Evolutionary conservation across 2,797 vertebrate species (phyloP).

Genomic region (Acrossocheilus fasciatus): DNA sequence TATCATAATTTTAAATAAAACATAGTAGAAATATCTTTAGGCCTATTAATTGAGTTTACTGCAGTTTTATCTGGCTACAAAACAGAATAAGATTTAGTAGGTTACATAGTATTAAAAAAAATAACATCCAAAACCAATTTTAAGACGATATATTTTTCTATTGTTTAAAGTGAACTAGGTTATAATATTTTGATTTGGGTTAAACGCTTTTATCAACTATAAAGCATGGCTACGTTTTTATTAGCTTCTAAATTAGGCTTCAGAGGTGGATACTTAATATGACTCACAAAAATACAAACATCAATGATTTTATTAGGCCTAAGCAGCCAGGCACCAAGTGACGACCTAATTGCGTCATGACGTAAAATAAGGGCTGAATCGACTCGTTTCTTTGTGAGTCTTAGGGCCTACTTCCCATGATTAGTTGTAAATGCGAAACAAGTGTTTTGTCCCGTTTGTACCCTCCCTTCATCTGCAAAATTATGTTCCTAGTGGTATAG

Average conservation of each 20-base stretch:
- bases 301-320: background rate
- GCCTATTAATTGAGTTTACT: background rate
- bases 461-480: background rate
- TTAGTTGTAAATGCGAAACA: background rate
- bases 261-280: background rate
- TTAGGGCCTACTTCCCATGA: too few relatives aligned
- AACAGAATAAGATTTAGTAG: background rate
- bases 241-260: background rate
- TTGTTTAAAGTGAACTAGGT: background rate
- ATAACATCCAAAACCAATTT: background rate
- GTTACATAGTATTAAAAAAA: background rate
- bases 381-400: background rate
- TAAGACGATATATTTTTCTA: background rate
- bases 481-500: background rate
- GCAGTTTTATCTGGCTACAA: background rate
- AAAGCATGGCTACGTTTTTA: background rate
- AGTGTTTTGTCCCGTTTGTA: background rate
- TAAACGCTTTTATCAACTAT: background rate
- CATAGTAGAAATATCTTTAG: background rate
- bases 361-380: background rate
- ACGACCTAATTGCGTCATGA: background rate
- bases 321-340: background rate
- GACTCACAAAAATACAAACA: background rate
- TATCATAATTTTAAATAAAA: background rate
- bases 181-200: background rate